phyloP scores from a whole-genome alignment of 92 coral and sea anemone species.

The Parazoanthus swiftii region DNA sequence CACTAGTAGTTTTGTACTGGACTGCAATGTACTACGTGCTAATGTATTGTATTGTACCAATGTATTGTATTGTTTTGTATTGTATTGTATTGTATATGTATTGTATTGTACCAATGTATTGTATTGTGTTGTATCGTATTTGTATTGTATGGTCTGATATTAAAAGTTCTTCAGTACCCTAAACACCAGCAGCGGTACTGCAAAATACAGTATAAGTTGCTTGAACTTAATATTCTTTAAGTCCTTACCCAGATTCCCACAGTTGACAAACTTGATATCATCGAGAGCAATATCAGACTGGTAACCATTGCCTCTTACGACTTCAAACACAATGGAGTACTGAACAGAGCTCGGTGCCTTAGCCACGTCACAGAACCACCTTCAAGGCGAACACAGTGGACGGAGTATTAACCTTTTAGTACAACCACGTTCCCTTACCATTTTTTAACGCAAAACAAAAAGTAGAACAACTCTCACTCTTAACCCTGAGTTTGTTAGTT shows the following conservation, averaged over 20 bases:
- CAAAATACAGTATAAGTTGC: not conserved
- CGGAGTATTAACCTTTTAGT: not conserved
- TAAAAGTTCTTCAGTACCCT: not conserved
- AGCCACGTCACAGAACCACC: conserved; percentile 32
- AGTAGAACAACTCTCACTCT: too few species aligned
- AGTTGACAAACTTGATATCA: conserved; percentile 70
- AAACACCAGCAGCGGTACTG: not conserved
- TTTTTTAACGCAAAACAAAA: too few species aligned
- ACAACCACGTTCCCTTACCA: too few species aligned
- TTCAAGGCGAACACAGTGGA: not conserved
- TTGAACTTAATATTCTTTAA: not conserved
- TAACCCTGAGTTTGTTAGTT: too few species aligned
- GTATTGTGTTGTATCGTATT: too few species aligned
- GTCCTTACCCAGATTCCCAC: conserved; percentile 41
- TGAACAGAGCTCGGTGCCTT: conserved; percentile 28
- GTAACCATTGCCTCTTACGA: conserved; percentile 69
- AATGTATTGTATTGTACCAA: too few species aligned
- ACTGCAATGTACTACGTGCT: too few species aligned
- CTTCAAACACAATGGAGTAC: conserved; percentile 81
- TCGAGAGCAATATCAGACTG: conserved; percentile 84
- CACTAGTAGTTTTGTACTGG: too few species aligned
- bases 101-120: too few species aligned
- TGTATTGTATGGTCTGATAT: too few species aligned
- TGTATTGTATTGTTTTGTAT: too few species aligned
- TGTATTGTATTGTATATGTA: too few species aligned